Evolutionary conservation across 2,888 invertebrate species (phyloP), one percentile per base, ranked within the genome.

Genomic region (Mythimna vitellina): DNA sequence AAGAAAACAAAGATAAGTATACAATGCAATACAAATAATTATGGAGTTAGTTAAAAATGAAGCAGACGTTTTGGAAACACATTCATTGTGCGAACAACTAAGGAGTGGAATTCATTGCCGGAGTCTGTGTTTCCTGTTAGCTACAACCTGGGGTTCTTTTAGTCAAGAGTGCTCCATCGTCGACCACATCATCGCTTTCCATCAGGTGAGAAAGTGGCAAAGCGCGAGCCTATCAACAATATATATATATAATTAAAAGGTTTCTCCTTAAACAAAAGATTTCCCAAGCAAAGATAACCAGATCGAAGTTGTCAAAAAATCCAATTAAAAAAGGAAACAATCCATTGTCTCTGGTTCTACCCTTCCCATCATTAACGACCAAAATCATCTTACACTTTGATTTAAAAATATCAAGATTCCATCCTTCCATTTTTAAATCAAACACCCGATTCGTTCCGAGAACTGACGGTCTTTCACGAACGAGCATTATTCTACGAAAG

Each of bases 391-490:
- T 78, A 79, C 88, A 83, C 86, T 78, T 83, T 83, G 80, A 80
- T 80, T 83, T 80, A 83, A 80, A 80, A 80, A 80, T 80, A 84
- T 83, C 76, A 83, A 80, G 84, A 80, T 80, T 51, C 69, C 57
- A 81, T 71, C 78, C 71, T 85, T 80, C 73, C 80, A 86, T 85
- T 85, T 83, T 80, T 82, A 85, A 86, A 86, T 85, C 83, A 86
- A 86, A 85, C 77, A 76, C 74, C 73, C 73, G 80, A 80, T 85
- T 80, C 79, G 78, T 85, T 85, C 87, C 73, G 54, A 82, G 87
- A 85, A 86, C 70, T 65, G 57, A 25, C 76, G 70, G 76, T 79
- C 76, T 84, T 84, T 79, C 76, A 70, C 73, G 81, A 85, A 76
- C 74, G 73, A 63, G 51, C 83, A 64, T 57, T 65, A 46, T 85